phyloP scores from a whole-genome alignment of 2,113 vertebrate species.

The Haemorhous mexicanus region DNA sequence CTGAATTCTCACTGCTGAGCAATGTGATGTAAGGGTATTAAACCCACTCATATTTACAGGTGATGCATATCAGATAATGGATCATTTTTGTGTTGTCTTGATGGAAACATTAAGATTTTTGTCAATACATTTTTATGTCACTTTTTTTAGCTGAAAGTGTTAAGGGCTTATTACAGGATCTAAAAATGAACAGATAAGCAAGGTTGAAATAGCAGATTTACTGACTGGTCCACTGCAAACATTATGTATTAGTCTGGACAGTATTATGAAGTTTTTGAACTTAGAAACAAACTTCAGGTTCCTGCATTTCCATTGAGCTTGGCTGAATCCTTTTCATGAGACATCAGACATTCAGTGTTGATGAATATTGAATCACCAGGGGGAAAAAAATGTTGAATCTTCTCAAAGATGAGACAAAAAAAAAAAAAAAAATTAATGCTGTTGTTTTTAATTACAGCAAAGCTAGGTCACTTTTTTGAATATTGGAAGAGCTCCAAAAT shows the following conservation, averaged over 20 bases:
- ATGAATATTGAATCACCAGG: neutral
- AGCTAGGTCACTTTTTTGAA: neutral
- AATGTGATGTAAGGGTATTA: neutral
- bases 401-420: neutral
- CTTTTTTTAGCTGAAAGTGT: neutral
- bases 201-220: neutral
- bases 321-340: neutral
- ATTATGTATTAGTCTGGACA: neutral
- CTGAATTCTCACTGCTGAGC: constrained; percentile 16
- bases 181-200: neutral
- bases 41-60: neutral
- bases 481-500: neutral
- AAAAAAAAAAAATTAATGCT: neutral
- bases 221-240: neutral
- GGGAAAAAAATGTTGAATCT: neutral
- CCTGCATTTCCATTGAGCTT: neutral
- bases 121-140: neutral
- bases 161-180: neutral
- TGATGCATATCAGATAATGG: neutral
- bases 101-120: neutral
- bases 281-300: neutral
- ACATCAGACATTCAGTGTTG: neutral
- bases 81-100: neutral
- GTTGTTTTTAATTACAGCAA: neutral
- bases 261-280: neutral